A percentile compares a stretch with the other conserved stretches of the same genome.
Evolutionary conservation across 2,797 vertebrate species (phyloP).

Genomic region (Dipus sagitta): DNA sequence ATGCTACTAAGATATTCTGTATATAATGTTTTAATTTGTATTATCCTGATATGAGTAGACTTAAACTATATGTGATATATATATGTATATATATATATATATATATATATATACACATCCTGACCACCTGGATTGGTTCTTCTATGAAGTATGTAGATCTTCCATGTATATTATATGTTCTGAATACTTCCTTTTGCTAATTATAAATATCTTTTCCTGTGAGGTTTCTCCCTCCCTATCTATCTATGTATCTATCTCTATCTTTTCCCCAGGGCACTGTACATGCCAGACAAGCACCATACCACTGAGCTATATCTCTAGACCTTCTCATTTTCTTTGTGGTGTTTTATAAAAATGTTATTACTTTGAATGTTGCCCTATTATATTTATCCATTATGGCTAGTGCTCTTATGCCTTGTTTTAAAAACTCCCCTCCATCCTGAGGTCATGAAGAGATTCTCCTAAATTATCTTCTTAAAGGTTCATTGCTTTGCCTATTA

Average conservation of each 20-base stretch:
- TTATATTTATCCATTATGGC: not conserved
- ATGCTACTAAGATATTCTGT: not conserved
- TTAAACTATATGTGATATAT: not conserved
- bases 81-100: no score
- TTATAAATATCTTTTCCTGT: not conserved
- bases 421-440: not conserved
- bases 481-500: slow-evolving; percentile 21
- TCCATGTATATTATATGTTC: not conserved
- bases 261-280: no score
- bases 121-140: not conserved
- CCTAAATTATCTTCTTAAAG: slow-evolving; percentile 34
- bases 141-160: not conserved
- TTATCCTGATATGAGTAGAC: not conserved
- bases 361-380: not conserved
- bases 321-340: not conserved
- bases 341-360: not conserved
- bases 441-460: not conserved
- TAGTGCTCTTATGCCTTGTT: not conserved
- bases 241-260: no score
- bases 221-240: no score
- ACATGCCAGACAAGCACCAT: not conserved
- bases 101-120: not conserved
- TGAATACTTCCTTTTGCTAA: not conserved
- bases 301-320: not conserved
- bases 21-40: slow-evolving; percentile 33